Conservation (phyloP, 2,888 invertebrate genomes). For the Cryptocephalus primarius region DNA sequence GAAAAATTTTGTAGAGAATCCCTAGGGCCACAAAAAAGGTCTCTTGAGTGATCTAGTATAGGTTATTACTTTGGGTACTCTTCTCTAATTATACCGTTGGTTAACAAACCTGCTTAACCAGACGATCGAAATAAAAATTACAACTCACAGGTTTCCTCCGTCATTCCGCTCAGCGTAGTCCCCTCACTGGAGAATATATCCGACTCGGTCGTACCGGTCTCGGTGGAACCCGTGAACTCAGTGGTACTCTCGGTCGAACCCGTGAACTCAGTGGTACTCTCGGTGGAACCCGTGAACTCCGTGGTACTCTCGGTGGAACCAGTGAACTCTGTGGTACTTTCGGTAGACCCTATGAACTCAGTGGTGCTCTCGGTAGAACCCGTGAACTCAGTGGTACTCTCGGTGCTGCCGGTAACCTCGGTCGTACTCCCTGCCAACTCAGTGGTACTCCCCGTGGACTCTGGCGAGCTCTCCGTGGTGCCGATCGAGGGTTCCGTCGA, state of each 20-base stretch:
- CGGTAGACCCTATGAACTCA: no score
- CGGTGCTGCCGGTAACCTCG: conserved; percentile 4
- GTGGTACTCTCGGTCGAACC: conserved; percentile 2
- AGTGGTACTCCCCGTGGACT: conserved; percentile 5
- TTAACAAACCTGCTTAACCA: background rate
- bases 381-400: conserved; percentile 4
- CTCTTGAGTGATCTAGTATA: no score
- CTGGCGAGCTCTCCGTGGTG: conserved; percentile 6
- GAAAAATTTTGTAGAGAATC: no score
- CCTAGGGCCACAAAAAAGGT: no score
- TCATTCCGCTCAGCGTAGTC: conserved; percentile 12
- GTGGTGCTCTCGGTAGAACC: conserved; percentile 3
- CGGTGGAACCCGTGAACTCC: conserved; percentile 3
- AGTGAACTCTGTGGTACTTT: conserved; percentile 6
- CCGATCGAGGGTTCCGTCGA: background rate
- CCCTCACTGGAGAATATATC: conserved; percentile 7
- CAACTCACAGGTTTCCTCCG: conserved; percentile 4
- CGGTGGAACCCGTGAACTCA: conserved; percentile 7
- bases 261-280: conserved; percentile 13
- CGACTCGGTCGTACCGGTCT: conserved; percentile 5
- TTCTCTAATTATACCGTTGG: no score
- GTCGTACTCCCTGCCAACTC: conserved; percentile 4
- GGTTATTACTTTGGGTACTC: no score
- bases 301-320: conserved; percentile 6
- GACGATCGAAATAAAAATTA: background rate